phyloP scores from a whole-genome alignment of 1,140 invertebrate genomes.

The Atta cephalotes region DNA sequence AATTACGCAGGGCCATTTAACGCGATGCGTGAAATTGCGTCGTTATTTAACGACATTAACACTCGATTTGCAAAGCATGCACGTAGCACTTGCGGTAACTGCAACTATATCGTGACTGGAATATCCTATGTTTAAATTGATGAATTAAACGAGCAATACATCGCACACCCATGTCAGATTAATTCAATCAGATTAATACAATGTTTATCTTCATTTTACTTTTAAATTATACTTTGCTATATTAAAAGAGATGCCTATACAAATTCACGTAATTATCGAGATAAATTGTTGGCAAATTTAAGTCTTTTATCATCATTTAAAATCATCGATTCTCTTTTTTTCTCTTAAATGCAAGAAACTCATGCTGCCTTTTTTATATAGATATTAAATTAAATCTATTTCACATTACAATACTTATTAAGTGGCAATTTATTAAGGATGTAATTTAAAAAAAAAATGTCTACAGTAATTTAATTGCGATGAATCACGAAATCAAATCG shows the following conservation, averaged over 20 bases:
- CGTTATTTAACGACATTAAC: background rate
- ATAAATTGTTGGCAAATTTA: constrained; percentile 2
- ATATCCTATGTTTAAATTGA: constrained; percentile 1
- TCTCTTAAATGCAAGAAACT: background rate
- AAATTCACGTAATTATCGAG: background rate
- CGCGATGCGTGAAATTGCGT: background rate
- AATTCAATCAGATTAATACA: background rate
- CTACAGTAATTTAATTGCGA: background rate
- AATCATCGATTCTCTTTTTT: background rate
- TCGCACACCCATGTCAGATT: background rate
- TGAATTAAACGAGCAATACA: background rate
- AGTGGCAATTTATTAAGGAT: background rate
- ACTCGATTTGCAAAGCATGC: constrained; percentile 7
- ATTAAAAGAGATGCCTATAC: background rate
- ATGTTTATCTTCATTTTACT: background rate
- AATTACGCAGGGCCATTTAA: constrained; percentile 24
- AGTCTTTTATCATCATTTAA: background rate
- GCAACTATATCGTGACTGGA: constrained; percentile 23
- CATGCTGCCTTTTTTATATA: background rate
- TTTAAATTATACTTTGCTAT: background rate
- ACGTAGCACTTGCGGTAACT: constrained; percentile 45
- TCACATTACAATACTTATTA: constrained; percentile 6
- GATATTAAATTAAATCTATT: background rate
- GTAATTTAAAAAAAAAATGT: background rate
- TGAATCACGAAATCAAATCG: constrained; percentile 1